A percentile compares a stretch with the other conserved stretches of the same genome.
Conservation (phyloP, 2,797 vertebrate species). For the Poeciliopsis gracilis region DNA sequence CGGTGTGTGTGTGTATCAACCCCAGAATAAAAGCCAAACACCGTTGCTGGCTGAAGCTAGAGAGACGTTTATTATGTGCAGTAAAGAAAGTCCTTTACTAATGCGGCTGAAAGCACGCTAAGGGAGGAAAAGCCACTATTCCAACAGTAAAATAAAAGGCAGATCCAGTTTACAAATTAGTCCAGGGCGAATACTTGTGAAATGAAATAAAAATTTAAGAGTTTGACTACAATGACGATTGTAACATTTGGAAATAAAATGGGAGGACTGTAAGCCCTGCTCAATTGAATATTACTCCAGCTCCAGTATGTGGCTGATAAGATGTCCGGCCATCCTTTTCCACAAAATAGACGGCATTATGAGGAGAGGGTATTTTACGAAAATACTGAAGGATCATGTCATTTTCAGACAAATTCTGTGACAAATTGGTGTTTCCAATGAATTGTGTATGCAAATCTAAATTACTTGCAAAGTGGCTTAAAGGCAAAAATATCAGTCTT, state of each 20-base stretch:
- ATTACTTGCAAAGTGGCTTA: neutral
- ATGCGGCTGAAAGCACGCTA: neutral
- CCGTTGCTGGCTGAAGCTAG: neutral
- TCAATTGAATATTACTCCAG: neutral
- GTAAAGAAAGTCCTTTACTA: neutral
- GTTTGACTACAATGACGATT: neutral
- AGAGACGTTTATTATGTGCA: neutral
- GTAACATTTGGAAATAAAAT: neutral
- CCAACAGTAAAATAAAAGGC: neutral
- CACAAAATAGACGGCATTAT: neutral
- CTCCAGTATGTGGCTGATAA: neutral
- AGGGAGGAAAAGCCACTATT: neutral
- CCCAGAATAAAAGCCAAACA: neutral
- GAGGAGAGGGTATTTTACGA: neutral
- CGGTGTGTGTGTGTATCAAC: neutral
- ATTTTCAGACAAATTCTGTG: neutral
- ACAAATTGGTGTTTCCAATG: neutral
- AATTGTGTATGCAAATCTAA: neutral
- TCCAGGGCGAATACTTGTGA: neutral
- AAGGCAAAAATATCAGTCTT: neutral
- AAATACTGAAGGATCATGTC: neutral
- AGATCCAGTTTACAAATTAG: neutral
- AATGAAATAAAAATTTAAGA: neutral
- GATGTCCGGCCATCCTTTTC: neutral
- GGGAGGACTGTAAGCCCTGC: neutral